Conservation (phyloP, 2,888 invertebrate genomes). For the Lycia hirtaria region DNA sequence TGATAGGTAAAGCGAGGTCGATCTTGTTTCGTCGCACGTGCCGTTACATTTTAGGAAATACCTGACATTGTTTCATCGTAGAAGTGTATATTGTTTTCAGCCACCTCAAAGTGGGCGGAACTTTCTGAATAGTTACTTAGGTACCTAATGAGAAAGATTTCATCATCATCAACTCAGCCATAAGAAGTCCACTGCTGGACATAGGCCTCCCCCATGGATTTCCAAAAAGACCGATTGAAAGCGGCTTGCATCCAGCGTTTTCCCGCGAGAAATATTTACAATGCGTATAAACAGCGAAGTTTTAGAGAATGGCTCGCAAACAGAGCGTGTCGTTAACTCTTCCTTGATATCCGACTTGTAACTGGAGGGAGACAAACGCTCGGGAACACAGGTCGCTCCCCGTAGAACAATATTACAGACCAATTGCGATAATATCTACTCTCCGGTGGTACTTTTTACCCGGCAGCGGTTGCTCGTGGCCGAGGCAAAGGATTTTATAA, state of each 20-base stretch:
- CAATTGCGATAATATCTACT: slow-evolving; percentile 68
- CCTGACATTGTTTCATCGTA: slow-evolving; percentile 14
- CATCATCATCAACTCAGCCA: too few species aligned
- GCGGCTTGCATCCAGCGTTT: too few species aligned
- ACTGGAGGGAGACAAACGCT: slow-evolving; percentile 49
- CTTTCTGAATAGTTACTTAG: slow-evolving; percentile 37
- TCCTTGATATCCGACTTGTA: slow-evolving; percentile 45
- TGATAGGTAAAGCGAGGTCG: slow-evolving; percentile 16
- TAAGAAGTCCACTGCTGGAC: too few species aligned
- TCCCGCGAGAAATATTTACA: slow-evolving; percentile 38
- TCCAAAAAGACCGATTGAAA: too few species aligned
- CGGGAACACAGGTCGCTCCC: slow-evolving; percentile 47
- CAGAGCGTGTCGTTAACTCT: slow-evolving; percentile 49
- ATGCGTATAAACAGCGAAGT: slow-evolving; percentile 42
- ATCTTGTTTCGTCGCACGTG: slow-evolving; percentile 15
- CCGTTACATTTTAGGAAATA: slow-evolving; percentile 2
- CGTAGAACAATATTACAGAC: slow-evolving; percentile 60
- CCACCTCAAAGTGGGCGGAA: slow-evolving; percentile 21
- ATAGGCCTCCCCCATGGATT: too few species aligned
- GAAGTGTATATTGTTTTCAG: slow-evolving; percentile 20
- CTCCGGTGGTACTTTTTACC: slow-evolving; percentile 64
- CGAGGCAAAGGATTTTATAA: slow-evolving; percentile 74
- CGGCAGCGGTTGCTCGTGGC: slow-evolving; percentile 61
- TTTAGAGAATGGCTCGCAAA: slow-evolving; percentile 43
- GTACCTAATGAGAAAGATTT: too few species aligned